phyloP scores from a whole-genome alignment of 37 sponge, comb jelly and placozoan genomes.

The Diacarnus erythraeanus region DNA sequence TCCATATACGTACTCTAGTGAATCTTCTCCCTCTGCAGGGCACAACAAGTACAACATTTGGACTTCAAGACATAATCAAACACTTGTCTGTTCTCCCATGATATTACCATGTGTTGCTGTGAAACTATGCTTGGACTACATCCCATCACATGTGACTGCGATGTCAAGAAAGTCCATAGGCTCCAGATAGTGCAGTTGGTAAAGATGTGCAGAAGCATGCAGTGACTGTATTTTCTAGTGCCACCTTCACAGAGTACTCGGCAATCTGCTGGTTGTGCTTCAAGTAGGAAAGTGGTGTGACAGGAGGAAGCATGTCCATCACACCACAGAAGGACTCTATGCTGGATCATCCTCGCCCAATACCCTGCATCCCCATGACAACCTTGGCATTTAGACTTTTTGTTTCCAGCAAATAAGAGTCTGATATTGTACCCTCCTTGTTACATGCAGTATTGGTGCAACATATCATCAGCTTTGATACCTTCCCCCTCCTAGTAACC shows the following conservation, averaged over 20 bases:
- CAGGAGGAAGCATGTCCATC: constrained; percentile 41
- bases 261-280: background rate
- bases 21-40: too few relatives aligned
- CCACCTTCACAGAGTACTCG: background rate
- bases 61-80: too few relatives aligned
- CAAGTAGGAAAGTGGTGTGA: background rate
- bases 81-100: too few relatives aligned
- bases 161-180: background rate
- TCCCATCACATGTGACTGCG: too few relatives aligned
- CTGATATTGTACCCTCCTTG: background rate
- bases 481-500: constrained; percentile 7
- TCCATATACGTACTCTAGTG: too few relatives aligned
- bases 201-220: constrained; percentile 20
- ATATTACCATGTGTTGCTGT: too few relatives aligned
- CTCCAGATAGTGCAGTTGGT: background rate
- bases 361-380: constrained; percentile 15
- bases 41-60: too few relatives aligned
- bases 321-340: constrained; percentile 35
- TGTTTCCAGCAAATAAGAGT: constrained; percentile 1
- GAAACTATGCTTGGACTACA: too few relatives aligned
- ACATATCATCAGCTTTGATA: background rate
- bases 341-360: constrained; percentile 20
- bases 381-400: constrained; percentile 11
- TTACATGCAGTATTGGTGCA: constrained; percentile 9
- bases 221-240: background rate